These are phyloP conservation scores for Drosophila watanabei DNA, from an alignment of 1,140 invertebrate species.

Conservation along the genomic window DNA sequence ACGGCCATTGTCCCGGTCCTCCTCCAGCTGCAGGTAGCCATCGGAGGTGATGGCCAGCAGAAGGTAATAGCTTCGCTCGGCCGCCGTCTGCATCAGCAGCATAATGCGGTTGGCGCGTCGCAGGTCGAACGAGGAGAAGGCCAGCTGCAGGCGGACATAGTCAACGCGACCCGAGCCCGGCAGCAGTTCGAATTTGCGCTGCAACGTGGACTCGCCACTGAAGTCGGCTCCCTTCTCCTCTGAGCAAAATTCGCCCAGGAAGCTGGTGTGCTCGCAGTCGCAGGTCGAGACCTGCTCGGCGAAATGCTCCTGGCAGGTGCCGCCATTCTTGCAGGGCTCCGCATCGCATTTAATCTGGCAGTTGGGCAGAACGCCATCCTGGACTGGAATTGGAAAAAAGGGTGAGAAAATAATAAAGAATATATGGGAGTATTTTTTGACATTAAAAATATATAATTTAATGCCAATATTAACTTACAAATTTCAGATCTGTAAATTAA, in stretches of 20 bases:
- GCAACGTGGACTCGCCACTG: slow-evolving; percentile 93
- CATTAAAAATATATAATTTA: too few species aligned
- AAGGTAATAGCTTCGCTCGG: slow-evolving; percentile 93
- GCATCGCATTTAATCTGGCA: slow-evolving; percentile 96
- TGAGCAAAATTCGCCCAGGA: slow-evolving; percentile 92
- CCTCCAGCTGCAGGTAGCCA: slow-evolving; percentile 93
- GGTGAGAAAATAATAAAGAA: not conserved
- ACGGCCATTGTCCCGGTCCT: slow-evolving; percentile 91
- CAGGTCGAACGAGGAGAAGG: slow-evolving; percentile 92
- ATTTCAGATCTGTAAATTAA: not conserved
- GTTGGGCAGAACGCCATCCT: slow-evolving; percentile 90
- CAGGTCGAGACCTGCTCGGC: slow-evolving; percentile 93
- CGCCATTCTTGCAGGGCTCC: slow-evolving; percentile 94
- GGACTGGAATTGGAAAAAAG: slow-evolving; percentile 39
- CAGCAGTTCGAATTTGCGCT: slow-evolving; percentile 90
- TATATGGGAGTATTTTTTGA: too few species aligned
- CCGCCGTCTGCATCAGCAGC: slow-evolving; percentile 92
- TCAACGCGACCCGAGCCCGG: slow-evolving; percentile 87
- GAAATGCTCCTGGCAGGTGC: slow-evolving; percentile 95
- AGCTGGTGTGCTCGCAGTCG: slow-evolving; percentile 95
- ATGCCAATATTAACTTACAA: too few species aligned
- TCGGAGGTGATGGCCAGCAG: slow-evolving; percentile 92
- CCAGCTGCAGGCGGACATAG: slow-evolving; percentile 91
- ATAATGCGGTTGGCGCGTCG: slow-evolving; percentile 91
- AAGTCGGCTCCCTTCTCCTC: slow-evolving; percentile 95